Base-by-base conservation (phyloP, 1,140 invertebrate genomes). In the Anastrepha obliqua region DNA sequence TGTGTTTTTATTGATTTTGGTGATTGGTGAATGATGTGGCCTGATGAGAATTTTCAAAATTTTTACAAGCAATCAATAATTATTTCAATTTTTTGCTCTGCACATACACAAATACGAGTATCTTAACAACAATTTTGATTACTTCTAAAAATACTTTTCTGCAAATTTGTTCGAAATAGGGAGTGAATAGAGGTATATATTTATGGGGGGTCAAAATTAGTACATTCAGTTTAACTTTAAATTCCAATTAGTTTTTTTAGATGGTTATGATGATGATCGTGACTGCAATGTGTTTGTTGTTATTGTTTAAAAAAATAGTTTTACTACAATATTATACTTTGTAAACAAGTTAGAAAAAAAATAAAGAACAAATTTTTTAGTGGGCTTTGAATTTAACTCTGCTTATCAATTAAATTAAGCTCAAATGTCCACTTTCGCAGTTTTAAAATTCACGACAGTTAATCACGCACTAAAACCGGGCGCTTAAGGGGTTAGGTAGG, bases 1-100 rank as follows among this genome's bases (percentile, higher is more conserved):
- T 81, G 74, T 81, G 74, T 81, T 42, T 17, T 55, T 81, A 42
- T 81, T 81, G 74, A 55, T 81, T 44, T 81, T 81, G 74, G 74
- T 81, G 44, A 81, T 81, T 55, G 55, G 74, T 81, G 74, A 81
- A 15, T 81, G 74, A 81, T 81, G 74, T 81, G 74, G 74, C 74
- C 74, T 81, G 74, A 81, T 81, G 74, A 81, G 74, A 81, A 81
- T 81, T 81, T 81, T 81, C 42, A 74, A 11, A 74, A 74, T 44
- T 20, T n/a, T 17, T 81, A 42, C 74, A 74, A 74, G 67, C 67
- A 74, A 29, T 81, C 17, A 47, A 3, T 20, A 8, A 4, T 55
- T 51, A 20, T 55, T 55, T 81, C 44, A 13, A 74, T 74, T 74
- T 74, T 42, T 81, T 17, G 60, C 60, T 55, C n/a, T 81, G 44